These are phyloP conservation scores for Tiaroga cobitis DNA, from an alignment of 2,797 vertebrate genomes.

Conservation along the genomic window DNA sequence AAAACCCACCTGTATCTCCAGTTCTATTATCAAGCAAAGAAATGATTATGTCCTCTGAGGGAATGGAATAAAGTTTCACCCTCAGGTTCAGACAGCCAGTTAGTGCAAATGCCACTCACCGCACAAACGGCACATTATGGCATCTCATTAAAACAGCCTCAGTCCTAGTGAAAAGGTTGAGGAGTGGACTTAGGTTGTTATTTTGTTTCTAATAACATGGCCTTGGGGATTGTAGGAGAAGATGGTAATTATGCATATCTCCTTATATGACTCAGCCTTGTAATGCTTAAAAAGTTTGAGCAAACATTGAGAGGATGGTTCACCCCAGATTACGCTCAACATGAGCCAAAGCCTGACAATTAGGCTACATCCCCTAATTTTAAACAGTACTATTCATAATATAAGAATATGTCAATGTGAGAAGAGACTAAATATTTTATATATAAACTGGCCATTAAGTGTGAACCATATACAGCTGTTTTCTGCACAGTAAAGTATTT, in stretches of 20 bases:
- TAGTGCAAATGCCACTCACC: conserved; percentile 76
- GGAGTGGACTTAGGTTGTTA: conserved; percentile 54
- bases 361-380: conserved; percentile 6
- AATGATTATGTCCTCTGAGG: conserved; percentile 46
- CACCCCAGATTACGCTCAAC: background rate
- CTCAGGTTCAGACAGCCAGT: conserved; percentile 67
- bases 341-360: conserved; percentile 24
- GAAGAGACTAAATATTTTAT: background rate
- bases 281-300: conserved; percentile 46
- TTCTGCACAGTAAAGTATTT: background rate
- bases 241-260: conserved; percentile 61
- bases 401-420: conserved; percentile 1
- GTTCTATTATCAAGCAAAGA: background rate
- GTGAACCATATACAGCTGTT: background rate
- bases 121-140: conserved; percentile 70
- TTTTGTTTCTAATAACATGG: conserved; percentile 57
- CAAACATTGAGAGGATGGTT: conserved; percentile 35
- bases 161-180: conserved; percentile 52
- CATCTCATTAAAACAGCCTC: conserved; percentile 69
- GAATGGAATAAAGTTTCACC: conserved; percentile 41
- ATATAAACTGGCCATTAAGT: background rate
- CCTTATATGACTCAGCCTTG: conserved; percentile 53
- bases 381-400: background rate
- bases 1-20: conserved; percentile 5
- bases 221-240: conserved; percentile 53